These are phyloP conservation scores for Caerostris extrusa DNA, from an alignment of 1,140 invertebrate genomes.

Conservation along the genomic window DNA sequence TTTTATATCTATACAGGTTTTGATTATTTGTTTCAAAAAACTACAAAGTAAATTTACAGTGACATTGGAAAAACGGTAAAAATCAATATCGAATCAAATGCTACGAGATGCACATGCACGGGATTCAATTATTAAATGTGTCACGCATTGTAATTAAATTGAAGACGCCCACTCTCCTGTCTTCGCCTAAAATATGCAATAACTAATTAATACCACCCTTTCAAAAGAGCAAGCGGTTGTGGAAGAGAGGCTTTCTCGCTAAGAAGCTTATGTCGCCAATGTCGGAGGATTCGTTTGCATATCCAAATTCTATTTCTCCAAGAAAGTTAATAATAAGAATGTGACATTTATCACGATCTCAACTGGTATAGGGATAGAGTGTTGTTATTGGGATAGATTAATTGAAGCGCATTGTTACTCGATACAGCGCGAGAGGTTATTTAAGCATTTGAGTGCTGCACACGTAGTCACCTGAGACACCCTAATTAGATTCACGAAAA, in stretches of 20 bases:
- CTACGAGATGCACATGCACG: background rate
- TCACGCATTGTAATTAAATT: slow-evolving; percentile 29
- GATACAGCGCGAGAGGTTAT: too few relatives aligned
- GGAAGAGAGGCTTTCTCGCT: background rate
- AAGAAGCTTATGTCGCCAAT: slow-evolving; percentile 2
- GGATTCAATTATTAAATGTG: slow-evolving; percentile 13
- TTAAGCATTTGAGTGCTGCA: too few relatives aligned
- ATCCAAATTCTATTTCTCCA: background rate
- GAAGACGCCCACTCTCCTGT: background rate
- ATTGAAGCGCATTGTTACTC: too few relatives aligned
- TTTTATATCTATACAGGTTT: too few relatives aligned
- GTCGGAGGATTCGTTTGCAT: background rate
- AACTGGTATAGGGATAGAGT: too few relatives aligned
- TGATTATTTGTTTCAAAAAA: too few relatives aligned
- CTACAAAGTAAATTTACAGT: background rate
- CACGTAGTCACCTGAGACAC: too few relatives aligned
- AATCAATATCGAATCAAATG: background rate
- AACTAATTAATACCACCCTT: background rate
- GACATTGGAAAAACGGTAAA: background rate
- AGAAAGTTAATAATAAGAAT: slow-evolving; percentile 15
- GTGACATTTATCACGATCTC: background rate
- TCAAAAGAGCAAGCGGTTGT: background rate
- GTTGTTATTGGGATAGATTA: too few relatives aligned
- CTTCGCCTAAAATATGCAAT: background rate
- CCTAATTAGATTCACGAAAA: too few relatives aligned